These are phyloP conservation scores for Intellagama lesueurii DNA, from an alignment of 2,797 vertebrate genomes.

Conservation along the genomic window DNA sequence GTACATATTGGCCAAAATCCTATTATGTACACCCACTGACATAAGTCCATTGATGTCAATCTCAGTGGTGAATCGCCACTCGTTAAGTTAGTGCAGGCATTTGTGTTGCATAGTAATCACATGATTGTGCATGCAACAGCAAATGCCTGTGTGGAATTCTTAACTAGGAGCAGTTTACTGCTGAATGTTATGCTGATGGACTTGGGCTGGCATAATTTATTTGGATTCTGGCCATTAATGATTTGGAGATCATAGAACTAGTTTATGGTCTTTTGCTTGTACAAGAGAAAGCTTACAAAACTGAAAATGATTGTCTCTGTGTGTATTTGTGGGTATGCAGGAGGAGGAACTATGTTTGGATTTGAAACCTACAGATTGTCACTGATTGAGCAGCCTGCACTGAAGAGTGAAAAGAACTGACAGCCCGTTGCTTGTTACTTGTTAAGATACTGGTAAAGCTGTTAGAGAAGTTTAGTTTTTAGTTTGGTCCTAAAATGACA, in stretches of 20 bases:
- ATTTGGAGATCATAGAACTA: not conserved
- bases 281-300: not conserved
- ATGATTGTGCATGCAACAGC: too few species aligned
- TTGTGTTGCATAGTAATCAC: too few species aligned
- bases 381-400: not conserved
- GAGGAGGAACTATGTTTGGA: not conserved
- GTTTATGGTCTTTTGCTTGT: not conserved
- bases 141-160: too few species aligned
- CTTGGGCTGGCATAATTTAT: too few species aligned
- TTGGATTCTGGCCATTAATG: not conserved
- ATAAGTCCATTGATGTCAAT: too few species aligned
- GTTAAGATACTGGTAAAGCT: constrained; percentile 20
- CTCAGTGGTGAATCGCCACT: too few species aligned
- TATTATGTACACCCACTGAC: too few species aligned
- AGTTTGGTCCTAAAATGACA: constrained; percentile 25
- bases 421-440: not conserved
- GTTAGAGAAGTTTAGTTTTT: constrained; percentile 11
- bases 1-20: not conserved
- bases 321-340: not conserved
- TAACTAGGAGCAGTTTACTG: too few species aligned
- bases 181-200: too few species aligned
- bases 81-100: too few species aligned
- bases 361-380: not conserved
- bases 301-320: not conserved
- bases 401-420: constrained; percentile 13